Evolutionary conservation across 2,113 vertebrate genomes (phyloP).

Genomic region (Oostethus manadensis): DNA sequence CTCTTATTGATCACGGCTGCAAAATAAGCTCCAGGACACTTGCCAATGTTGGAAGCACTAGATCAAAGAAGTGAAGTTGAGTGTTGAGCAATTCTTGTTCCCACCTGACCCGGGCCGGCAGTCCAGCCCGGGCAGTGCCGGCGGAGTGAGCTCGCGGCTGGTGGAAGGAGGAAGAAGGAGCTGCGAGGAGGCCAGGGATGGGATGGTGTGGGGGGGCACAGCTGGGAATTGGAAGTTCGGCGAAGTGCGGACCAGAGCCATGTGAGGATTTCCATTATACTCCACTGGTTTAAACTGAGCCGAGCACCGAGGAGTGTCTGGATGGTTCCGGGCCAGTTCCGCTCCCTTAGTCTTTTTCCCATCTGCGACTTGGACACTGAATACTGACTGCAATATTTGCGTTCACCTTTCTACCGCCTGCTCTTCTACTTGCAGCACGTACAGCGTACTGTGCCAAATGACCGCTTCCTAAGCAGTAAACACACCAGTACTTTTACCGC

Average conservation of each 20-base stretch:
- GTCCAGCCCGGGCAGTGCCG: conserved; percentile 16
- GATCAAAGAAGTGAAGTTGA: conserved; percentile 1
- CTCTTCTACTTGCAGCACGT: too few species aligned
- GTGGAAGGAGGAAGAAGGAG: conserved; percentile 26
- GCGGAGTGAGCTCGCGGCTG: conserved; percentile 12
- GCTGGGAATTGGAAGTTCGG: conserved; percentile 55
- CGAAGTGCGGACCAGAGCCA: conserved; percentile 41
- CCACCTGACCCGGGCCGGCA: conserved; percentile 43
- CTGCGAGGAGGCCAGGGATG: conserved; percentile 14
- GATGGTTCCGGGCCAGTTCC: not conserved
- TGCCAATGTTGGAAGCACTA: too few species aligned
- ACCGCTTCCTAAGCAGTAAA: too few species aligned
- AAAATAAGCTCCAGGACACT: too few species aligned
- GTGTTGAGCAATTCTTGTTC: conserved; percentile 36
- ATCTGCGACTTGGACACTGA: too few species aligned
- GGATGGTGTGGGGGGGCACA: not conserved
- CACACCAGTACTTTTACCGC: too few species aligned
- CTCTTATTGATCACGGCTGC: too few species aligned
- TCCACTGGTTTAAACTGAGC: conserved; percentile 56
- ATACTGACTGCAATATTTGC: too few species aligned
- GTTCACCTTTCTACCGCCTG: too few species aligned
- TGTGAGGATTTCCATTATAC: conserved; percentile 63
- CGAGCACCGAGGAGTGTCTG: conserved; percentile 50
- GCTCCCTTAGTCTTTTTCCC: too few species aligned
- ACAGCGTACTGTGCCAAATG: too few species aligned